Base-by-base conservation (phyloP, 2,888 invertebrate genomes). In the Lymantria monacha region DNA sequence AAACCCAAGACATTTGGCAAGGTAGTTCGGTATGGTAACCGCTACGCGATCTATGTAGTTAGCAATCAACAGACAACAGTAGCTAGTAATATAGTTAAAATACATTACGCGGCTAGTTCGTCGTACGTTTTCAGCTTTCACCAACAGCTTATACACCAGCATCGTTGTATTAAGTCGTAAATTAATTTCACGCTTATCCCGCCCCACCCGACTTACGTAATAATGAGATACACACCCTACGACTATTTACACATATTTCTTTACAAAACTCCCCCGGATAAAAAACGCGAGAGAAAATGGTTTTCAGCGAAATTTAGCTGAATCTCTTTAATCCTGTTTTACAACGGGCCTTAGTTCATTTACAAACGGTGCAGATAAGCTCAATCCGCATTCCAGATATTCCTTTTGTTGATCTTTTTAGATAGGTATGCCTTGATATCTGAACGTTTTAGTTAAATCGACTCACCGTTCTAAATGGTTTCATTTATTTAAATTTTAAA, bases 91-190 rank as follows among this genome's bases (percentile, higher is more conserved):
- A 22, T 22, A 22, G 2, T 22, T 22, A 2, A 5, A 3, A 5
- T 22, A 22, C 22, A 22, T 22, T 22, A 5, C 22, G 22, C 22
- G 2, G 22, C 22, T 22, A 22, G 40, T 33, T 44, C 50, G 54
- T 53, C 13, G 38, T 44, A 30, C 53, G 52, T 47, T 46, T 46
- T 42, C 50, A 41, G 49, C 55, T 55, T 52, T 33, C 43, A 41
- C 45, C 55, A 30, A 42, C 31, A 47, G 33, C 49, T 40, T 43
- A 46, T 50, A 65, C 58, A 67, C 64, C 58, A 67, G 60, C 49
- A 62, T 64, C 69, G 61, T 76, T 79, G 76, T 80, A 83, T 86
- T 80, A 81, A 78, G 76, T 75, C 79, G 74, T 83, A 83, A 84
- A 85, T 85, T 85, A 83, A 85, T 85, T 83, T 79, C 70, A 65